phyloP scores from a whole-genome alignment of 2,113 vertebrate species.

The Alligator mississippiensis region DNA sequence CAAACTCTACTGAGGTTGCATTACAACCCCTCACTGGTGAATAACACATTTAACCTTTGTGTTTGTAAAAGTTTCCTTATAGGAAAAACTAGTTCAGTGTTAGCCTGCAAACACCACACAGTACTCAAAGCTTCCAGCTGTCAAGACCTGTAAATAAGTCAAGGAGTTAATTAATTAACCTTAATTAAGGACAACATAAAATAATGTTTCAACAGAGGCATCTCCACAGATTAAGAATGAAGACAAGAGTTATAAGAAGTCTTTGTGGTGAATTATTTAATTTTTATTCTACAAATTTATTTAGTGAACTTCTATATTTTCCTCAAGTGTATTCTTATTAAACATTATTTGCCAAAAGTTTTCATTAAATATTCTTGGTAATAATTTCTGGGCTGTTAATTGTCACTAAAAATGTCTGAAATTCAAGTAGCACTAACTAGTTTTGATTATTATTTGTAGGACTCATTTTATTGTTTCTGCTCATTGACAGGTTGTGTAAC shows the following conservation, averaged over 20 bases:
- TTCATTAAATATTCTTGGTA: slow-evolving; percentile 31
- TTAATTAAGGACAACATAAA: slow-evolving; percentile 26
- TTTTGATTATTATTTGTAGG: background rate
- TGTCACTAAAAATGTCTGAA: background rate
- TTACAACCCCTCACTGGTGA: slow-evolving; percentile 17
- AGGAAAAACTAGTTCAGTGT: slow-evolving; percentile 9
- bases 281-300: slow-evolving; percentile 11
- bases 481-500: background rate
- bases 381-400: background rate
- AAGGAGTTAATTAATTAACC: slow-evolving; percentile 15
- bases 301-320: background rate
- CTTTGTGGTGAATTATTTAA: background rate
- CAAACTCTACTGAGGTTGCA: slow-evolving; percentile 63
- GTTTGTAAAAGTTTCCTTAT: slow-evolving; percentile 8
- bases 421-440: background rate
- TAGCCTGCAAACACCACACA: background rate
- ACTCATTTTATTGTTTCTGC: background rate
- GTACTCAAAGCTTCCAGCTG: background rate
- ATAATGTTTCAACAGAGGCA: background rate
- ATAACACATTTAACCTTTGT: slow-evolving; percentile 44
- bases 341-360: background rate
- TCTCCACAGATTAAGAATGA: background rate
- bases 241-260: background rate
- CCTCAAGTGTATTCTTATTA: background rate
- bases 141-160: background rate